Base-by-base conservation (phyloP, 2,888 invertebrate species). In the Quadroppia sp. region DNA sequence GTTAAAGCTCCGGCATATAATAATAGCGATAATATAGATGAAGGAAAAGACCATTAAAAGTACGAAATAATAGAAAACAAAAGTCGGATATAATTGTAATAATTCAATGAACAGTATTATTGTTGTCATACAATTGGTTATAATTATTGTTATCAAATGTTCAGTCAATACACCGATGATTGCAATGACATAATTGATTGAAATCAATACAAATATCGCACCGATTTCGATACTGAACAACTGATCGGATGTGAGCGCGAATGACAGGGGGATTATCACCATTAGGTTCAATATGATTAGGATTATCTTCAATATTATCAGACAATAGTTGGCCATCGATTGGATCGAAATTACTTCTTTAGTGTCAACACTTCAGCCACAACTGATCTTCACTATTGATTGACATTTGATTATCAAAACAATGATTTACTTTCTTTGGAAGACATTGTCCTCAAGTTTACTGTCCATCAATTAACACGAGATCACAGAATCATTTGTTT, bases 91-190 rank as follows among this genome's bases (percentile, higher is more conserved):
- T 20, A 64, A 20, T 64, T 64, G 2, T n/a, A 64, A 36, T 13
- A 64, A 20, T 36, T 64, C 64, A 36, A 64, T 64, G 64, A 64
- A 64, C n/a, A 64, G 40, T 32, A 64, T 64, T 9, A 64, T 64
- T 36, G 64, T 64, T n/a, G 64, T 64, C 11, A 64, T 13, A 64
- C 64, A 64, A 36, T 64, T 64, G 36, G 64, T 64, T 36, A 64
- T n/a, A 7, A 64, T 64, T n/a, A 64, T 64, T 20, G 64, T 64
- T 1, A 64, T 9, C 40, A 64, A 64, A 13, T 64, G 64, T 36
- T 64, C 64, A 17, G 36, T 64, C 2, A 64, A 9, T 64, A 64
- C 64, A 17, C 64, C 64, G 6, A 64, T 36, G 7, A 64, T 64
- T 17, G 64, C 64, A 13, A 64, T 36, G 30, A 64, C 64, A 64